Base-by-base conservation (phyloP, 2,797 vertebrate genomes). In the Channallabes apus region DNA sequence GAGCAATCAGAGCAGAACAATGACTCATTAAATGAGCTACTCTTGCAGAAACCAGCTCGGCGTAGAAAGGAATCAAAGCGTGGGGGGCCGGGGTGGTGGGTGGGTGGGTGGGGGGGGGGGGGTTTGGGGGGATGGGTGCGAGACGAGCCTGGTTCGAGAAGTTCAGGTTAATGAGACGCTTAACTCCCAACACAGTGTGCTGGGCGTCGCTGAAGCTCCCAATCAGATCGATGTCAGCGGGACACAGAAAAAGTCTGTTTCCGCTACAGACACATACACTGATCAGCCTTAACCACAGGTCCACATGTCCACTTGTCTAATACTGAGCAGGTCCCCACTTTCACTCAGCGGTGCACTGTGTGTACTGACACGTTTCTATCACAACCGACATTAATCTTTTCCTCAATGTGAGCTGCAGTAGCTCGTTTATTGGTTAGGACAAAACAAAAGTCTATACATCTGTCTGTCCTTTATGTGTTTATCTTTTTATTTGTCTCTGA, bases 21-120 rank as follows among this genome's bases (percentile, higher is more conserved):
- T 88, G 89, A 89, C 90, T 88, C 56, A 89, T 87, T 56, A 82
- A 61, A 75, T 85, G 35, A 76, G 15, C 87, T 82, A 83, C 90
- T 88, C 76, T 64, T 75, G 80, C 84, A 86, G 84, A 85, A 75
- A 88, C 58, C 86, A 90, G 88, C 87, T 87, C 78, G 6, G 54
- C 61, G 86, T 84, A 32, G 32, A 32, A 32, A 32, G 32, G 32
- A 32, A 32, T 32, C 32, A 32, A 32, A 32, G 32, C 65, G 29
- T 24, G 18, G 6, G 41, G 6, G 41, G 7, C 6, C n/a, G n/a
- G n/a, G n/a, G n/a, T n/a, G n/a, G n/a, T 41, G 41, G 7, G 41
- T 41, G 41, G 8, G 41, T 8, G 41, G 7, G 41, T 0, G 41
- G 1, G 41, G 7, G 7, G 38, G 41, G 41, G 6, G 6, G 41